Evolutionary conservation across 2,113 vertebrate genomes (phyloP).

Genomic region (Chrysochloris asiatica): DNA sequence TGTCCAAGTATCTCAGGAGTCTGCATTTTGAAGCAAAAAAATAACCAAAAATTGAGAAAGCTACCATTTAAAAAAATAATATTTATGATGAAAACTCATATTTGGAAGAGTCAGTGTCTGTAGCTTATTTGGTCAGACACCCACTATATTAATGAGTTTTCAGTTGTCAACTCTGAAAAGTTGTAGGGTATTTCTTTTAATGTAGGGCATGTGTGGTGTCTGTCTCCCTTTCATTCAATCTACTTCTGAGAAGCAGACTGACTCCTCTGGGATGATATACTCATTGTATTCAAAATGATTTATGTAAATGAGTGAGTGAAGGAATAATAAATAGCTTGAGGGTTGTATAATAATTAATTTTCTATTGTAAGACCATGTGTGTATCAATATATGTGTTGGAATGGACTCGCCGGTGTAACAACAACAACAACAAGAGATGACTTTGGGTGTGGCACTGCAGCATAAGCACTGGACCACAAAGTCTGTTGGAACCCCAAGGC

Average conservation of each 20-base stretch:
- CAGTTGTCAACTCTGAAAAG: not conserved
- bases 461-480: too few species aligned
- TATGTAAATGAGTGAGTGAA: not conserved
- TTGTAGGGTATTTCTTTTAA: not conserved
- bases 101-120: slow-evolving; percentile 52
- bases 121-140: slow-evolving; percentile 28
- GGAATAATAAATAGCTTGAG: slow-evolving; percentile 39
- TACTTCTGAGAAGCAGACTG: not conserved
- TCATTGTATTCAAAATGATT: not conserved
- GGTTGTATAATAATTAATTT: slow-evolving; percentile 9
- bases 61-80: slow-evolving; percentile 21
- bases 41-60: slow-evolving; percentile 60
- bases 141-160: slow-evolving; percentile 53
- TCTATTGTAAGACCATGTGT: slow-evolving; percentile 3
- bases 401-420: too few species aligned
- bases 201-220: not conserved
- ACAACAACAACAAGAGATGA: not conserved
- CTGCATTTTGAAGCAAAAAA: slow-evolving; percentile 61
- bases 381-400: not conserved
- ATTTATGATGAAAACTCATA: slow-evolving; percentile 43
- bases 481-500: too few species aligned
- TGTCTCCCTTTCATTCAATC: not conserved
- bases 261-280: not conserved
- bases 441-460: too few species aligned
- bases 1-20: slow-evolving; percentile 53